Base-by-base conservation (phyloP, 2,113 vertebrate species). In the Phrynosoma platyrhinos region DNA sequence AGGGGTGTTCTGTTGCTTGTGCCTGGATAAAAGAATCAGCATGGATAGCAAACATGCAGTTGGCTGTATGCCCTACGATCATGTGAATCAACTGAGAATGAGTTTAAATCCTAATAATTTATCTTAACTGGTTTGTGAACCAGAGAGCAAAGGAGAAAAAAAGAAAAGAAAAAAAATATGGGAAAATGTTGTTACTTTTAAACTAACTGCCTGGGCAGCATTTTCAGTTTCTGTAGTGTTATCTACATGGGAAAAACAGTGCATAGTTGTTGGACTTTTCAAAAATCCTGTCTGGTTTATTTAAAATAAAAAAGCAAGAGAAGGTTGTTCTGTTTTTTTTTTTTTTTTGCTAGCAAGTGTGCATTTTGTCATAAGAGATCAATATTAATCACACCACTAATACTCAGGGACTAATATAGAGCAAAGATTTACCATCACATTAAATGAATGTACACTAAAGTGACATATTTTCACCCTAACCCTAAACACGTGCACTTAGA, bases 91-190 rank as follows among this genome's bases (percentile, higher is more conserved):
- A 55, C 27, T n/a, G 69, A 32, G 25, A 83, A 66, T 69, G 16
- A 83, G 82, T 72, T 84, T 74, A 74, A 72, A 74, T 74, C 52
- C 69, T 84, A 74, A 84, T 74, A 84, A 84, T 74, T 84, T 53
- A 84, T 72, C 52, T 58, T 84, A 84, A 74, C 69, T 58, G 52
- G 47, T 36, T 36, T 36, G n/a, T 71, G 66, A n/a, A 58, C 55
- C 69, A 72, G 47, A 21, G n/a, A 36, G 18, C 36, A 84, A 74
- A 84, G 32, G 69, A 36, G 30, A 16, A 20, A 9, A 4, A 69
- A 36, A 14, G 81, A 74, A 64, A 85, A 93, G 88, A 79, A 86
- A 30, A n/a, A n/a, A n/a, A n/a, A n/a, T n/a, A 90, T 30, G 75
- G 78, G 78, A 76, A 36, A 72, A 71, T 5, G 0, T 66, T 23